These are phyloP conservation scores for Andricus curvator DNA, from an alignment of 2,888 invertebrate species.

Conservation along the genomic window DNA sequence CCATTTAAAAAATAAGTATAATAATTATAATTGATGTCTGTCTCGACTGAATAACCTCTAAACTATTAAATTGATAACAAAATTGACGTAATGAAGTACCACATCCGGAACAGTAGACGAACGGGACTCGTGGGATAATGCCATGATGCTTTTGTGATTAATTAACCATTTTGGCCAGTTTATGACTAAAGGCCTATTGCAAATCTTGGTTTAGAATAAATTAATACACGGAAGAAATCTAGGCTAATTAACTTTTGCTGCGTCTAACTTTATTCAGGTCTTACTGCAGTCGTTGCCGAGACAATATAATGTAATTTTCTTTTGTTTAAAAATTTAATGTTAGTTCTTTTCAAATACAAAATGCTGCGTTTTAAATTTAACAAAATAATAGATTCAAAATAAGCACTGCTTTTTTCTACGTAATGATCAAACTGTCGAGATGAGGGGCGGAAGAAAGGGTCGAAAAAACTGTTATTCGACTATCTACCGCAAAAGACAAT, in stretches of 20 bases:
- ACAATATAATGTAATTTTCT: too few relatives aligned
- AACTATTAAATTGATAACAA: slow-evolving; percentile 10
- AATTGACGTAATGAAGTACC: slow-evolving; percentile 53
- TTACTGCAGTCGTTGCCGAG: too few relatives aligned
- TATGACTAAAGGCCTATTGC: slow-evolving; percentile 54
- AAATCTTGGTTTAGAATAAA: slow-evolving; percentile 11
- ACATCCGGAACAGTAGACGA: slow-evolving; percentile 53
- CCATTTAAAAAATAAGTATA: neutral
- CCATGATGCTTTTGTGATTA: slow-evolving; percentile 52
- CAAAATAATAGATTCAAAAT: too few relatives aligned
- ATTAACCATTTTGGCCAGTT: slow-evolving; percentile 57
- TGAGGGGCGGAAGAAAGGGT: neutral
- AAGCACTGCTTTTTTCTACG: too few relatives aligned
- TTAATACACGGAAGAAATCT: neutral
- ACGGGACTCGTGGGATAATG: slow-evolving; percentile 50
- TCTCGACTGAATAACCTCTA: neutral
- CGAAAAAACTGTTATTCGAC: neutral
- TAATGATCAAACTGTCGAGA: slow-evolving; percentile 1
- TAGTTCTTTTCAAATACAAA: too few relatives aligned
- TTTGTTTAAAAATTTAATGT: too few relatives aligned
- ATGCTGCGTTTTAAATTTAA: too few relatives aligned
- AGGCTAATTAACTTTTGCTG: too few relatives aligned
- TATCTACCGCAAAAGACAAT: neutral
- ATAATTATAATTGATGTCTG: neutral
- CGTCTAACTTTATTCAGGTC: too few relatives aligned